Evolutionary conservation across 1,140 invertebrate species (phyloP), one percentile per base, ranked within the genome.

Genomic region (Antheraea pernyi): DNA sequence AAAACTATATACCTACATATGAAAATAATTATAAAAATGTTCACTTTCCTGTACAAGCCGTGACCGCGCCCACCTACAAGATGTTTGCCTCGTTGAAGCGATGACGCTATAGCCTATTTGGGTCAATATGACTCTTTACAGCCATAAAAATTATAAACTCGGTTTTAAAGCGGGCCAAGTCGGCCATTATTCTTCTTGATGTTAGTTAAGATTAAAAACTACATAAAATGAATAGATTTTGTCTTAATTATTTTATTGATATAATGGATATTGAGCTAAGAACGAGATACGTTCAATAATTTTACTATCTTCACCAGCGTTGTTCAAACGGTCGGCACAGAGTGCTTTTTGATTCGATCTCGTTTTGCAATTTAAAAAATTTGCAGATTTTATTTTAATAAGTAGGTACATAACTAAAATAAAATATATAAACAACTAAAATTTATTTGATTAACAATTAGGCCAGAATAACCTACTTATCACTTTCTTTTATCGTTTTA

Each of bases 51-150:
- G 9, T 59, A 60, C 19, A 7, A n/a, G 19, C 60, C 11, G 19
- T 13, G 60, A 22, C 60, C 82, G 86, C 85, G 79, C 87, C 87
- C 82, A 77, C 70, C 71, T 73, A 74, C 77, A 84, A 81, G 77
- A 76, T 67, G 75, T 71, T 70, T 72, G 76, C 76, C 75, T 76
- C 77, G 72, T 63, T 76, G 72, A 70, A 69, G 78, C 80, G 83
- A 88, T 91, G 87, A 89, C 86, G 89, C 72, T 81, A 88, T 83
- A 77, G 70, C 68, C 80, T 86, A 89, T 91, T 88, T 85, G 77
- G 89, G 87, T 91, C 86, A 91, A 83, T 83, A 88, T 79, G 84
- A 88, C 84, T 79, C 77, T 69, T 74, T 66, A 58, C 65, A 74
- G 61, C 72, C 80, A 85, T 87, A 83, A 84, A 84, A 83, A 91